Conservation (phyloP, 2,797 vertebrate species). For the Euthynnus affinis region DNA sequence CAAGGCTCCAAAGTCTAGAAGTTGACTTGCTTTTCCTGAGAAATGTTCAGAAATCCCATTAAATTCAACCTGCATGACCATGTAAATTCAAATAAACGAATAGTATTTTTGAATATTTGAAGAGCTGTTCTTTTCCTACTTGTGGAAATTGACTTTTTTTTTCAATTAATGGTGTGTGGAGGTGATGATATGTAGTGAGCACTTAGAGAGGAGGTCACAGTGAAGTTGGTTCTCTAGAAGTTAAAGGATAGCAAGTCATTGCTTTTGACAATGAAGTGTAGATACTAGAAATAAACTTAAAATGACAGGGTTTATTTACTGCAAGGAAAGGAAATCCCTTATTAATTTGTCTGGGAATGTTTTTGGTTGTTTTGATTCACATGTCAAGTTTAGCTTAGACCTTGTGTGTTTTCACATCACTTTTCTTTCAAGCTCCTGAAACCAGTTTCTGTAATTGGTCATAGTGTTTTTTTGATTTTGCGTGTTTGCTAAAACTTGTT, state of each 20-base stretch:
- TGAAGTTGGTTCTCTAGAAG: not conserved
- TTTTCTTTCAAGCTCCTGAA: not conserved
- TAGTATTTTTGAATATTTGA: constrained; percentile 1
- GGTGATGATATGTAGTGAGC: constrained; percentile 25
- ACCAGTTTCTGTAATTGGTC: not conserved
- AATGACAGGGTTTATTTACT: constrained; percentile 38
- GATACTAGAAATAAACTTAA: constrained; percentile 32
- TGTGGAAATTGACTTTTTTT: constrained; percentile 19
- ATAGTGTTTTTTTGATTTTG: not conserved
- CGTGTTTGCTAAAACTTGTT: not conserved
- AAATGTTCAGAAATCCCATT: not conserved
- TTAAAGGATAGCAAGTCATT: constrained; percentile 29
- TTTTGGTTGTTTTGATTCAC: constrained; percentile 21
- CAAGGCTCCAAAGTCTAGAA: not conserved
- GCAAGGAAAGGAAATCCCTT: constrained; percentile 15
- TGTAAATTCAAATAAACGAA: constrained; percentile 11
- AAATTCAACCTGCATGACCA: not conserved
- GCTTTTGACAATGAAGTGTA: constrained; percentile 17
- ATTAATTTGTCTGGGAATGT: constrained; percentile 37
- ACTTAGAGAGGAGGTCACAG: constrained; percentile 12
- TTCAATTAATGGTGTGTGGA: constrained; percentile 5
- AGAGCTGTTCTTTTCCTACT: not conserved
- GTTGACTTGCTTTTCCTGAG: not conserved
- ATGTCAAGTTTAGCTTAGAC: not conserved
- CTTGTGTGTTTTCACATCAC: not conserved